A percentile compares a stretch with the other conserved stretches of the same genome.
These are phyloP conservation scores for Chaetophractus vellerosus DNA, from an alignment of 2,797 vertebrate genomes.

Conservation along the genomic window DNA sequence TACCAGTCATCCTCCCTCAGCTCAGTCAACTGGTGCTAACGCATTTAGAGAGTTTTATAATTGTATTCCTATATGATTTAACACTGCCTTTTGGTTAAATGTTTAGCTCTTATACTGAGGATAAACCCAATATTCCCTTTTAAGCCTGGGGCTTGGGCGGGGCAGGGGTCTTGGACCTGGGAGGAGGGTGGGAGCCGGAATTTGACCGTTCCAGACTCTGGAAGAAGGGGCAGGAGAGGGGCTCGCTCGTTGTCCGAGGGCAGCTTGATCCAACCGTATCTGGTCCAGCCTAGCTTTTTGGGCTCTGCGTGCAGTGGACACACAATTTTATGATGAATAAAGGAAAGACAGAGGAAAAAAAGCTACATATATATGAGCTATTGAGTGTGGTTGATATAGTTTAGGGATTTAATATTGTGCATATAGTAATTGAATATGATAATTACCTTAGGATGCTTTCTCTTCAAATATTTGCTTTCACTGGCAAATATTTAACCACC, in stretches of 20 bases:
- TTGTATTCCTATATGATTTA: conserved; percentile 28
- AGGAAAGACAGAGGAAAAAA: too few relatives aligned
- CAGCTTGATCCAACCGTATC: too few relatives aligned
- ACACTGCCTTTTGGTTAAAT: conserved; percentile 6
- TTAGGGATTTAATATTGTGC: background rate
- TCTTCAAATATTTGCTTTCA: background rate
- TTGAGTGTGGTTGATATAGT: background rate
- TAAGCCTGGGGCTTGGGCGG: background rate
- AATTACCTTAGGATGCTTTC: background rate
- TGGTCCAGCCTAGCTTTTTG: too few relatives aligned
- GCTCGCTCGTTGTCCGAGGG: too few relatives aligned
- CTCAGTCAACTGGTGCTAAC: conserved; percentile 42
- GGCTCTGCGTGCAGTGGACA: too few relatives aligned
- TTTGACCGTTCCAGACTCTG: too few relatives aligned
- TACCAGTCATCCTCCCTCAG: background rate
- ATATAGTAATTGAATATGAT: background rate
- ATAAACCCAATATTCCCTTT: background rate
- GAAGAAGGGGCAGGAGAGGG: too few relatives aligned
- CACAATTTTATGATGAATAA: too few relatives aligned
- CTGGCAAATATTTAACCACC: background rate
- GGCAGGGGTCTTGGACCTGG: too few relatives aligned
- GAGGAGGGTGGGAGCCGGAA: too few relatives aligned
- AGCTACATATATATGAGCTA: background rate
- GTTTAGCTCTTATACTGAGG: background rate
- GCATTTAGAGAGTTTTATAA: conserved; percentile 27